These are phyloP conservation scores for Hirudo medicinalis DNA, from an alignment of 1,140 invertebrate species.

Conservation along the genomic window DNA sequence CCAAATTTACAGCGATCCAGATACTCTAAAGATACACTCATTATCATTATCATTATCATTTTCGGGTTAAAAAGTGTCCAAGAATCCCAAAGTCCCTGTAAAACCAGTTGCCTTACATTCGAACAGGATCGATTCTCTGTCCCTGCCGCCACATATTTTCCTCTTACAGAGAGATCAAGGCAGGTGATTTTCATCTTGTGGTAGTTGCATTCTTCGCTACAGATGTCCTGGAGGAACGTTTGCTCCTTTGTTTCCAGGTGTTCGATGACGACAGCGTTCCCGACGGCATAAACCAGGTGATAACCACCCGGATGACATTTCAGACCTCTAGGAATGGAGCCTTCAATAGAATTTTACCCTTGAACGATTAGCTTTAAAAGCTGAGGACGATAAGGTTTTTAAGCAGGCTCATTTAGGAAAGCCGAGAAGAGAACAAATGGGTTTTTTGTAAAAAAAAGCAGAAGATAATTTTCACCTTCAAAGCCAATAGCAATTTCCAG, in stretches of 20 bases:
- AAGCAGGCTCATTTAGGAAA: no score
- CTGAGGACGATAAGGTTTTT: no score
- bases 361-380: no score
- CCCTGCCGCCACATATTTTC: conserved; percentile 68
- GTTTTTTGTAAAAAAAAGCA: no score
- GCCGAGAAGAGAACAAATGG: no score
- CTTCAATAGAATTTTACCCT: conserved; percentile 35
- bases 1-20: no score
- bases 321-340: conserved; percentile 50
- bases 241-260: conserved; percentile 59
- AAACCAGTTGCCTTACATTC: neutral
- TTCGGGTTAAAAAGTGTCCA: no score
- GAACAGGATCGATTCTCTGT: neutral
- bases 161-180: conserved; percentile 60
- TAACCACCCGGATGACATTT: conserved; percentile 61
- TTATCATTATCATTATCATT: no score
- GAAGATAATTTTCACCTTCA: no score
- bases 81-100: neutral
- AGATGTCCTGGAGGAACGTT: conserved; percentile 48
- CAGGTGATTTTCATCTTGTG: conserved; percentile 71
- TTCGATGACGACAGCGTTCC: conserved; percentile 68
- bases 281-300: conserved; percentile 66
- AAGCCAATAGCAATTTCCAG: no score
- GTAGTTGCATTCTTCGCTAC: conserved; percentile 42
- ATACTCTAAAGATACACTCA: no score